Percentiles rank a stretch among this genome's conserved stretches.
Conservation (phyloP, 2,113 vertebrate species). For the Leptobrachium ailaonicum region DNA sequence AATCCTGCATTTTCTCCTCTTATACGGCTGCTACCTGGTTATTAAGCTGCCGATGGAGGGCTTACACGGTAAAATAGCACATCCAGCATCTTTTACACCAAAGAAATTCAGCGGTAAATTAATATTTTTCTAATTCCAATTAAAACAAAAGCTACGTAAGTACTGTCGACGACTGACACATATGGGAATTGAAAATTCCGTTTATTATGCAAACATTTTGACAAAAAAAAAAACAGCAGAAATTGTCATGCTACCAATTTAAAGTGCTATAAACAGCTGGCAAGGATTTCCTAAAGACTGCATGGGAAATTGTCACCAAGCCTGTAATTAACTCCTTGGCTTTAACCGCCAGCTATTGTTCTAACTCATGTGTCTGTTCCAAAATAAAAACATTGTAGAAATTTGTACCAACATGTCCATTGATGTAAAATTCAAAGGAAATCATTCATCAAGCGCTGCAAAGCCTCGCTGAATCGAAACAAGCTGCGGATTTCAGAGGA, state of each 20-base stretch:
- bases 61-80: no score
- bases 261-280: conserved; percentile 36
- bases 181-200: neutral
- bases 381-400: neutral
- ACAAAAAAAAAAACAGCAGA: neutral
- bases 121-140: neutral
- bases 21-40: no score
- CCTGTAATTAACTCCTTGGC: conserved; percentile 37
- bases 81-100: neutral
- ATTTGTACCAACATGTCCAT: conserved; percentile 19
- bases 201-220: conserved; percentile 10
- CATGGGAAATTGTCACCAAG: conserved; percentile 31
- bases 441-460: neutral
- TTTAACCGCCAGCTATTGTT: conserved; percentile 22
- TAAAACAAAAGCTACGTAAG: neutral
- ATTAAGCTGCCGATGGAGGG: no score
- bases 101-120: neutral
- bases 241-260: conserved; percentile 6
- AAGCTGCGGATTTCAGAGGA: neutral
- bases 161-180: neutral
- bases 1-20: no score
- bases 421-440: neutral
- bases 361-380: conserved; percentile 2
- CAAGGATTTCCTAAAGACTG: conserved; percentile 11
- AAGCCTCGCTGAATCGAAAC: neutral